Evolutionary conservation across 2,113 vertebrate genomes (phyloP).

Genomic region (Ivindomyrus marchei): DNA sequence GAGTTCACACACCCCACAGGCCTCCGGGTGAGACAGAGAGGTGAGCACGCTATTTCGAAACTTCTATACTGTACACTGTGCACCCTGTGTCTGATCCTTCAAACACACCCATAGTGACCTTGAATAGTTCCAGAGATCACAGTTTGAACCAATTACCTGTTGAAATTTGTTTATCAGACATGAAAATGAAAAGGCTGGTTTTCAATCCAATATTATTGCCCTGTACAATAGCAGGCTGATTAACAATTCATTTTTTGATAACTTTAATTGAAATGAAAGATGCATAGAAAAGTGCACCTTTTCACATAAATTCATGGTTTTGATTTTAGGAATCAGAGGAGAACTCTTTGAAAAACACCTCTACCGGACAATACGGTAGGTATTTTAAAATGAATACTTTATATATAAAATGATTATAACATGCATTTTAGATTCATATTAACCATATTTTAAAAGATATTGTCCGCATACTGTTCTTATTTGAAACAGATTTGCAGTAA

Average conservation of each 20-base stretch:
- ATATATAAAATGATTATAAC: not conserved
- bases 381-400: not conserved
- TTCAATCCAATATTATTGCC: not conserved
- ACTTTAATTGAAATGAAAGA: not conserved
- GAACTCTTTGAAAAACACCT: constrained; percentile 54
- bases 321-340: constrained; percentile 42
- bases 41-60: constrained; percentile 29
- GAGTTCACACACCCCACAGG: constrained; percentile 32
- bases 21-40: constrained; percentile 40
- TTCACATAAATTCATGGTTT: constrained; percentile 21
- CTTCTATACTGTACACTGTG: not conserved
- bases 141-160: not conserved
- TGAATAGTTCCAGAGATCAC: not conserved
- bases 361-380: constrained; percentile 52
- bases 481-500: not conserved
- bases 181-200: not conserved
- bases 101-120: not conserved
- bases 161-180: not conserved
- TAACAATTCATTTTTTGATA: not conserved
- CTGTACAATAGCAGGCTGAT: not conserved
- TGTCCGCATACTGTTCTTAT: not conserved
- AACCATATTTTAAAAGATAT: not conserved
- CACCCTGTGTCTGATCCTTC: not conserved
- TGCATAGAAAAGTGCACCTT: not conserved
- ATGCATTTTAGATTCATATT: not conserved